Evolutionary conservation across 2,113 vertebrate species (phyloP), one percentile per base, ranked within the genome.

Genomic region (Dermatemys mawii): DNA sequence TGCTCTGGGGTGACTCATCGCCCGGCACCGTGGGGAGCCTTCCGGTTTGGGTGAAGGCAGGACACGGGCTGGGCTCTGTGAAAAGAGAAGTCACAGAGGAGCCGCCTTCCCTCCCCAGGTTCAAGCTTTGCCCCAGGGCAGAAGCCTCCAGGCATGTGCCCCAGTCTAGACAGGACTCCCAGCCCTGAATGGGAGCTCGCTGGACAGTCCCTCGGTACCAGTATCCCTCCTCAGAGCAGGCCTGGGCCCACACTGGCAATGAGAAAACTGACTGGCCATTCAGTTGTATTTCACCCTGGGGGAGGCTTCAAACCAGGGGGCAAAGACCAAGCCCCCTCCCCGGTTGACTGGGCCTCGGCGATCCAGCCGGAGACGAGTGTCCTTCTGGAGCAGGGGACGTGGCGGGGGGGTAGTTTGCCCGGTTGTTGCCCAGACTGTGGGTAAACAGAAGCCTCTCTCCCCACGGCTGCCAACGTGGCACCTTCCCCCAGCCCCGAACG

Each of bases 51-150:
- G 41, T 6, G 24, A 26, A 12, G 5, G 38, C 70, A 75, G 70
- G 70, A 75, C 21, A 11, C 5, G 11, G 70, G 70, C n/a, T 44
- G 38, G 70, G 70, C 70, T 44, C 41, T 53, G 19, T 9, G 29
- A 26, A 24, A 1, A n/a, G 27, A 63, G 76, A 57, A 73, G 60
- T 78, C 75, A 11, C 21, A 29, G 10, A 12, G 0, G 0, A 8
- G 3, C 24, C 73, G 13, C 78, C 53, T 67, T 67, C 35, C 60
- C 35, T 14, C 60, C 16, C 60, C 60, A 19, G 55, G 50, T 48
- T 50, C 55, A 54, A 38, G 38, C 76, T 0, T 46, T 10, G 81
- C 41, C 1, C 0, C 0, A 3, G 13, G 50, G 60, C 57, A 24
- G 55, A 14, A 16, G 3, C 32, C 57, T 6, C 57, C 32, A 4